These are phyloP conservation scores for Gephyroberyx darwinii DNA, from an alignment of 2,797 vertebrate species.

Conservation along the genomic window DNA sequence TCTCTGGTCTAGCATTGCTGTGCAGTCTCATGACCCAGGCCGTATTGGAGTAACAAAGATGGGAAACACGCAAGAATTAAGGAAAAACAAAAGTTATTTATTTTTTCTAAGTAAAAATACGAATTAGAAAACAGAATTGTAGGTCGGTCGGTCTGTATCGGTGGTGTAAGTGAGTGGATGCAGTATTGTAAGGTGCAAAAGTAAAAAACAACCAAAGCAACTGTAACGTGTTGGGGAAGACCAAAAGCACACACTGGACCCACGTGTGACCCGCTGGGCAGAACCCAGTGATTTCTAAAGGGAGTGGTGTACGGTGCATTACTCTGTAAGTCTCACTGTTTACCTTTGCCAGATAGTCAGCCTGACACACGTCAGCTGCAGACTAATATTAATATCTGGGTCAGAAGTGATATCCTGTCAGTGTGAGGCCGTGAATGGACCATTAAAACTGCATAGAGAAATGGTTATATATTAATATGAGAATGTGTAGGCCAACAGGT, in stretches of 20 bases:
- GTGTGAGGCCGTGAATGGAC: background rate
- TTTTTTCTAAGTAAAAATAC: too few species aligned
- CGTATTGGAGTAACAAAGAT: too few species aligned
- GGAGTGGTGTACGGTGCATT: background rate
- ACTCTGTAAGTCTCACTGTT: background rate
- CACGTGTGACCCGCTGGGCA: slow-evolving; percentile 25
- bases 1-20: background rate
- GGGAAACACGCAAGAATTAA: too few species aligned
- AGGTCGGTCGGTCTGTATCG: too few species aligned
- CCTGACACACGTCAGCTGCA: slow-evolving; percentile 30
- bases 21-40: too few species aligned
- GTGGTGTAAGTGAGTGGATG: too few species aligned
- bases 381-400: slow-evolving; percentile 26
- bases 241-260: too few species aligned
- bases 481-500: slow-evolving; percentile 3
- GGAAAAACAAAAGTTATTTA: too few species aligned
- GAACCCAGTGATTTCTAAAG: background rate
- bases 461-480: background rate
- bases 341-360: slow-evolving; percentile 26
- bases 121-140: too few species aligned
- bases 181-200: too few species aligned
- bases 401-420: slow-evolving; percentile 45
- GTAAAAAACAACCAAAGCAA: too few species aligned
- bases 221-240: too few species aligned
- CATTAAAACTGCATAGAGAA: background rate